Evolutionary conservation across 2,113 vertebrate genomes (phyloP), one percentile per base, ranked within the genome.

Genomic region (Aleadryas rufinucha): DNA sequence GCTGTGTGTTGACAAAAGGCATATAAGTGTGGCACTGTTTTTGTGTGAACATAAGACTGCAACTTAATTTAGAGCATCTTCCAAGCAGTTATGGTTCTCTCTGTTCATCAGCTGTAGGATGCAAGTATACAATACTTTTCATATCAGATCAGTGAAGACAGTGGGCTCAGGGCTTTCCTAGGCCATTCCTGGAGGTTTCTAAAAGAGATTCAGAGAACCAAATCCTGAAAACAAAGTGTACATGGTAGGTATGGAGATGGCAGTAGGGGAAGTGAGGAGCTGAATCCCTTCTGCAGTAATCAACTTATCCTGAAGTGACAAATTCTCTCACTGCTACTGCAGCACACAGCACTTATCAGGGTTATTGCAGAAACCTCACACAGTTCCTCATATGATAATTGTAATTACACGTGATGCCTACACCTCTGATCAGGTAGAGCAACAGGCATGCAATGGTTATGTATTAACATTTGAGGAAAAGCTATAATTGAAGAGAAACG

Each of bases 31-130:
- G 50, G 24, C 64, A 54, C 33, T 52, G 19, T 31, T 89, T 47
- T 53, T 61, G 44, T 68, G 20, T 30, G 57, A 88, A 52, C 20
- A 13, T 24, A 71, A 76, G 52, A 86, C 37, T 45, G 47, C 22
- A 92, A 56, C 82, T 66, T 89, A 85, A 89, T 91, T 89, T 75
- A 84, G 37, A 78, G 30, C 28, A 47, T 37, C 68, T 95, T 87
- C 57, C 56, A 60, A 70, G 13, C 19, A 76, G 9, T 56, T 90
- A 90, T 33, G 23, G 15, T 52, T 77, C 50, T 82, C 47, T 68
- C 45, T 69, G 28, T 49, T 91, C 22, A 56, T 41, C 79, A 74
- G 33, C 39, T 77, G 66, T 47, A 65, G 41, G 13, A 19, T 57
- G 6, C 0, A 2, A 77, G 52, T 56, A 56, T 4, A 39, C 1